phyloP scores from a whole-genome alignment of 2,888 invertebrate genomes.

The Diaphora mendica region DNA sequence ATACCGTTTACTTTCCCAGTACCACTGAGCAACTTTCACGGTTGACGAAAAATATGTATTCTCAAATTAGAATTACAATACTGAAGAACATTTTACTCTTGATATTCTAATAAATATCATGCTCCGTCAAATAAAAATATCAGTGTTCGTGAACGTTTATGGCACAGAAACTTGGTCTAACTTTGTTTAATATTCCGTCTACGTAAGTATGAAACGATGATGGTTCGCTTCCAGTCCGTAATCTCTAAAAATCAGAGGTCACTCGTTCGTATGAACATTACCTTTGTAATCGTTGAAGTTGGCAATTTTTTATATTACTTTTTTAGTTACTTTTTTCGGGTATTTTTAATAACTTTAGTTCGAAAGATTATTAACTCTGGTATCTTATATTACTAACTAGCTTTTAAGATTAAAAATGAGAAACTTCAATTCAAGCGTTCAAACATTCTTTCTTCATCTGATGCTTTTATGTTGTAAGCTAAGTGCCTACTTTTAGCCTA shows the following conservation, averaged over 20 bases:
- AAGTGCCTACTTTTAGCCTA: too few relatives aligned
- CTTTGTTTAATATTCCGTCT: conserved; percentile 59
- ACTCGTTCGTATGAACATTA: conserved; percentile 55
- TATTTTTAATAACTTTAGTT: not conserved
- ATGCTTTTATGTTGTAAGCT: too few relatives aligned
- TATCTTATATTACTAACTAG: not conserved
- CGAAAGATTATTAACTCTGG: not conserved
- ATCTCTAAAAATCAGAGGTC: conserved; percentile 49
- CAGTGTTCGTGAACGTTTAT: conserved; percentile 19
- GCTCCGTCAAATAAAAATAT: conserved; percentile 24
- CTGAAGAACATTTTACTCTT: conserved; percentile 11
- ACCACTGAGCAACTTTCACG: conserved; percentile 5
- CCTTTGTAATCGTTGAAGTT: conserved; percentile 11
- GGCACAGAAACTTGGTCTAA: conserved; percentile 36
- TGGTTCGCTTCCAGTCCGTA: conserved; percentile 54
- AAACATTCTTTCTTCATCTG: too few relatives aligned
- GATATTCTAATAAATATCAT: conserved; percentile 26
- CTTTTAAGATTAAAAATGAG: too few relatives aligned
- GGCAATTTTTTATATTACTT: not conserved
- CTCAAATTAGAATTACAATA: conserved; percentile 18
- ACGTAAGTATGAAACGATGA: conserved; percentile 61
- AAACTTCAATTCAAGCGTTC: too few relatives aligned
- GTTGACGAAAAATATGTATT: conserved; percentile 7
- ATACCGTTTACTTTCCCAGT: not conserved
- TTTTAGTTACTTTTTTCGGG: not conserved